phyloP scores from a whole-genome alignment of 2,797 vertebrate species.

The Lacerta bilineata region DNA sequence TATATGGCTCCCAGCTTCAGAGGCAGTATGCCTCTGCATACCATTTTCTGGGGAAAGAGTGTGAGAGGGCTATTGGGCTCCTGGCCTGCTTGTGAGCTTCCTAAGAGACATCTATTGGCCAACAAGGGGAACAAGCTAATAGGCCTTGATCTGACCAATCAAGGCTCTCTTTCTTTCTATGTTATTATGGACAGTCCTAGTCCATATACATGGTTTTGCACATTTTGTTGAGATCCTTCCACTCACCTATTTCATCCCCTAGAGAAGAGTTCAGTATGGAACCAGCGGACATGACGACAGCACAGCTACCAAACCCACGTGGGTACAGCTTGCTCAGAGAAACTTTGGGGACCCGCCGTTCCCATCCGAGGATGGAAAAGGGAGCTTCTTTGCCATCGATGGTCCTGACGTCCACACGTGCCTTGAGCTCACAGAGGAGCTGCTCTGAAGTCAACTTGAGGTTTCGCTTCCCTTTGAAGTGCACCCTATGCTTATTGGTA shows the following conservation, averaged over 20 bases:
- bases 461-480: conserved; percentile 84
- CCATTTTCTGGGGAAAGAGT: neutral
- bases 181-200: neutral
- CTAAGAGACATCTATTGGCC: neutral
- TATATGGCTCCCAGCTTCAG: no score
- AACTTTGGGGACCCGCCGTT: conserved; percentile 85
- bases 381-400: conserved; percentile 93
- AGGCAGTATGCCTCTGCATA: neutral
- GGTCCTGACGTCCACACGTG: conserved; percentile 84
- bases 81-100: neutral
- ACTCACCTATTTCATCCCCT: conserved; percentile 98
- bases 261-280: conserved; percentile 94
- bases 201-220: no score
- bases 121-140: neutral
- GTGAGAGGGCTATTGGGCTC: neutral
- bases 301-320: conserved; percentile 87
- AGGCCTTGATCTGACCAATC: neutral
- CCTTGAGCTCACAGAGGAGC: conserved; percentile 91
- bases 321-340: conserved; percentile 84
- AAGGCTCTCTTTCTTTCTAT: neutral
- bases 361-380: conserved; percentile 92
- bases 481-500: conserved; percentile 92
- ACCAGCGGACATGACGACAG: conserved; percentile 96
- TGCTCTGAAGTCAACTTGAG: conserved; percentile 78
- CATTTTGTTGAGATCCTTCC: conserved; percentile 5